phyloP scores from a whole-genome alignment of 2,797 vertebrate genomes.

The Oreortyx pictus region DNA sequence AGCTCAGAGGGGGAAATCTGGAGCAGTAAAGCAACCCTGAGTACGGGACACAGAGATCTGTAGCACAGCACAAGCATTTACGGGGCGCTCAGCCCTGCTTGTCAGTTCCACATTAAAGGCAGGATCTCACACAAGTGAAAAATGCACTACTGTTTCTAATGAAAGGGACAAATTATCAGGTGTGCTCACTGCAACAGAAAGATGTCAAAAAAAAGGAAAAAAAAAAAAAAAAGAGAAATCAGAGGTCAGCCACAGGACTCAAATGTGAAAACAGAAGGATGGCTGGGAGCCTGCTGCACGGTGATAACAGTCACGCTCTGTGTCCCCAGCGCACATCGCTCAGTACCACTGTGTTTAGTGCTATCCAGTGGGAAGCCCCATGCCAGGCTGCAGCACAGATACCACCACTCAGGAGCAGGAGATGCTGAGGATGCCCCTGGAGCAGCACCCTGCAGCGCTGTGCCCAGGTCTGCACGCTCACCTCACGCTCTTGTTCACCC shows the following conservation, averaged over 20 bases:
- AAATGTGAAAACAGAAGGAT: background rate
- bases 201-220: background rate
- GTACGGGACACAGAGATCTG: background rate
- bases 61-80: background rate
- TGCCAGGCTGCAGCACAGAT: background rate
- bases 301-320: background rate
- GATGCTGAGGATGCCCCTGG: background rate
- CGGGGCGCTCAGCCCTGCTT: background rate
- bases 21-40: slow-evolving; percentile 21
- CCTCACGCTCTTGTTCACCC: no score
- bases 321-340: background rate
- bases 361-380: background rate
- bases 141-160: background rate
- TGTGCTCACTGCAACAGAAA: background rate
- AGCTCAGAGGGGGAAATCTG: slow-evolving; percentile 5
- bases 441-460: no score
- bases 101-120: background rate
- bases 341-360: background rate
- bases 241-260: background rate
- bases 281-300: background rate
- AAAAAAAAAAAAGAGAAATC: slow-evolving; percentile 22
- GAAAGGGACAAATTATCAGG: background rate
- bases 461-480: no score
- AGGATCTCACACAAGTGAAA: background rate
- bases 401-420: background rate